These are phyloP conservation scores for Galerucella calmariensis DNA, from an alignment of 2,888 invertebrate genomes.

Conservation along the genomic window DNA sequence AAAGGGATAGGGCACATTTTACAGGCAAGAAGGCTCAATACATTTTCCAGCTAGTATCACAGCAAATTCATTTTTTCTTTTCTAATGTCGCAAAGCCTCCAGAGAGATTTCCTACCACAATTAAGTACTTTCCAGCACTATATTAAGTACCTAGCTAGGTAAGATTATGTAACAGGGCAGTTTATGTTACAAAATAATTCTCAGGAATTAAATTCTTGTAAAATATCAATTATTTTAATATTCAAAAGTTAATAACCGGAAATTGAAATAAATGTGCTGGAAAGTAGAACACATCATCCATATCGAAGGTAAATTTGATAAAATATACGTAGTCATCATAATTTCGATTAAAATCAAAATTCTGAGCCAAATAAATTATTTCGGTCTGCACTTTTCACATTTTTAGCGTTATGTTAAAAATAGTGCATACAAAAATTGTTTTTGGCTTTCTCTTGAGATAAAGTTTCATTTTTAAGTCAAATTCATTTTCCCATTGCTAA, in stretches of 20 bases:
- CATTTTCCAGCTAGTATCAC: conserved; percentile 29
- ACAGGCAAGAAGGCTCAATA: conserved; percentile 33
- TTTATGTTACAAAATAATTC: too few relatives aligned
- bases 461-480: too few relatives aligned
- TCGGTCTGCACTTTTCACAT: too few relatives aligned
- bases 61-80: conserved; percentile 20
- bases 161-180: neutral
- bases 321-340: neutral
- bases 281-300: neutral
- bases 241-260: too few relatives aligned
- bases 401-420: too few relatives aligned
- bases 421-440: too few relatives aligned
- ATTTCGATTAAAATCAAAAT: too few relatives aligned
- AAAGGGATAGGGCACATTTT: conserved; percentile 27
- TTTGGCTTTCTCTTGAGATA: too few relatives aligned
- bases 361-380: too few relatives aligned
- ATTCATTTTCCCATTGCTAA: too few relatives aligned
- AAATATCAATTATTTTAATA: too few relatives aligned
- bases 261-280: neutral
- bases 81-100: conserved; percentile 18
- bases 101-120: neutral
- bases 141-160: neutral
- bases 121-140: conserved; percentile 2
- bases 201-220: too few relatives aligned
- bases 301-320: neutral